Evolutionary conservation across 2,113 vertebrate genomes (phyloP), one percentile per base, ranked within the genome.

Genomic region (Agapornis roseicollis): DNA sequence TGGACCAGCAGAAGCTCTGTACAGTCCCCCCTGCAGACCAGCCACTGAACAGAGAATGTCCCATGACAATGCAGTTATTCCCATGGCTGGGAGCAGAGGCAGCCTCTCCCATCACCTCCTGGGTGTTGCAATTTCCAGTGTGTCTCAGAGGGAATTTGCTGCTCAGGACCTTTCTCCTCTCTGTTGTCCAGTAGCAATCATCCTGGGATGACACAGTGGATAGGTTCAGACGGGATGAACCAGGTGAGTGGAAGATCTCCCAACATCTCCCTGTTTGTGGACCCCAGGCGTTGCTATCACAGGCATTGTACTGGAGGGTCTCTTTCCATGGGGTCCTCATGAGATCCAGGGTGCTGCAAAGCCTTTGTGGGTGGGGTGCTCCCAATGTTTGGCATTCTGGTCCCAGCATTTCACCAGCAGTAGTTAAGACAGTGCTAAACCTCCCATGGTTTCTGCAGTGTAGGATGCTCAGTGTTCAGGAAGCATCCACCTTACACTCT

Each of bases 171-270:
- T 35, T 78, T 63, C 58, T 49, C 12, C 28, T 64, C 28, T 35
- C 12, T 50, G 58, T 11, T 49, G 46, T 35, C 29, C 28, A 28
- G 25, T 28, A 74, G 33, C 35, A 42, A 25, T 5, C 25, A 47
- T 47, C 46, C 46, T 23, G 46, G 20, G 46, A 22, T 47, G 46
- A 47, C 20, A 20, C 24, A 50, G 42, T 27, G 31, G 25, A 86
- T 5, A 6, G 19, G 52, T 68, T 37, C 6, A 37, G 55, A 10
- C 0, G 0, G 47, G 41, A n/a, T 1, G 6, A 70, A 33, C 55
- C 1, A 1, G 15, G 17, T 41, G n/a, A 85, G n/a, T 3, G 2
- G 37, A 37, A 42, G 13, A 31, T 49, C 13, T 72, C 64, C 25
- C 56, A 71, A 5, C 39, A 49, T 25, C 24, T 63, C 37, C 35